Percentiles rank a stretch among this genome's conserved stretches.
phyloP scores from a whole-genome alignment of 1,140 invertebrate species.

The Ceratina australensis region DNA sequence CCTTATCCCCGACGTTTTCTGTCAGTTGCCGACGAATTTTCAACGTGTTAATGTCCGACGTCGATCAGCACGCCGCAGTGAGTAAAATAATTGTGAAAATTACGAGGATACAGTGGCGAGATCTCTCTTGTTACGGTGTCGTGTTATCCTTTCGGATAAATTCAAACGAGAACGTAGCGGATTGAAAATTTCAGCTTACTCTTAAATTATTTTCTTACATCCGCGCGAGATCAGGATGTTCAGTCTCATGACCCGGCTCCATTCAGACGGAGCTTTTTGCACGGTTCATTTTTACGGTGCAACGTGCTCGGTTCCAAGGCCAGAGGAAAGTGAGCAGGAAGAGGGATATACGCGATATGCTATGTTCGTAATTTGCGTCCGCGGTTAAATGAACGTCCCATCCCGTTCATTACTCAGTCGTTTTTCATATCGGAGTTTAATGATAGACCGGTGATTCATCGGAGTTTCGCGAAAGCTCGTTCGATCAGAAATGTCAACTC shows the following conservation, averaged over 20 bases:
- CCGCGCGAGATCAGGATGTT: background rate
- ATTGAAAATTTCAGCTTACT: no score
- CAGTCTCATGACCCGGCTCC: background rate
- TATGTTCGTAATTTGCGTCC: background rate
- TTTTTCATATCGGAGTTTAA: background rate
- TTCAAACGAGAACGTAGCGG: no score
- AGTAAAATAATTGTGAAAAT: conserved; percentile 6
- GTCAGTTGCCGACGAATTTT: conserved; percentile 7
- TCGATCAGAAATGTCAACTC: no score
- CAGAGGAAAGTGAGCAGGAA: background rate
- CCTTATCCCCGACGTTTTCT: background rate
- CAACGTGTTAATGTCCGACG: background rate
- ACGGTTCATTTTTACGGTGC: background rate
- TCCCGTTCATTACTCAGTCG: background rate
- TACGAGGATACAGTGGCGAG: no score
- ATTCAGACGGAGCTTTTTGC: background rate
- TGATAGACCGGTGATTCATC: background rate
- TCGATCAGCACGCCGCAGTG: conserved; percentile 1
- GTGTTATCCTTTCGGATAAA: no score
- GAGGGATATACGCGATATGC: background rate
- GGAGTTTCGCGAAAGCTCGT: no score
- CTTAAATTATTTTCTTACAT: no score
- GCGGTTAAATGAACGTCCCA: background rate
- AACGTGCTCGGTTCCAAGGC: conserved; percentile 6
- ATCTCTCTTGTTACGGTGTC: no score